Conservation (phyloP, 2,888 invertebrate species). For the Agrilus biguttatus region DNA sequence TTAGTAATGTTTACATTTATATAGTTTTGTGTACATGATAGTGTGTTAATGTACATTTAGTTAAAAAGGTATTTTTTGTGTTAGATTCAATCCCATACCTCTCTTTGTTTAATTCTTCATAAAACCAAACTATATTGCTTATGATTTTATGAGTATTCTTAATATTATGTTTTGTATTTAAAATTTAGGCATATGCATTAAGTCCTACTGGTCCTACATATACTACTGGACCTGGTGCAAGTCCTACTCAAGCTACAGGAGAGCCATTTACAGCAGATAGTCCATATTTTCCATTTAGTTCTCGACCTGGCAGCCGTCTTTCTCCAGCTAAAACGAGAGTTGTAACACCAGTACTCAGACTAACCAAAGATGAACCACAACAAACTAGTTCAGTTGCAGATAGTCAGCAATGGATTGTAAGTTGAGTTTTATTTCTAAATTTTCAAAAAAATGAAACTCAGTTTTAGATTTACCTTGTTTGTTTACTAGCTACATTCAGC, state of each 20-base stretch:
- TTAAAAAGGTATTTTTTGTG: too few species aligned
- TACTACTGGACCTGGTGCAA: constrained; percentile 28
- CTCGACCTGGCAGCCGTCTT: constrained; percentile 32
- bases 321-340: constrained; percentile 43
- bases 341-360: constrained; percentile 22
- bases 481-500: neutral
- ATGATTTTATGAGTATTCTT: constrained; percentile 2
- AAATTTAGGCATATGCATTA: constrained; percentile 28
- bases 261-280: constrained; percentile 45
- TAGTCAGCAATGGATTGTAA: constrained; percentile 31
- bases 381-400: constrained; percentile 24
- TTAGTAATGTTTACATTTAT: too few species aligned
- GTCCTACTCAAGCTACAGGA: constrained; percentile 35
- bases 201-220: constrained; percentile 32
- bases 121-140: constrained; percentile 13
- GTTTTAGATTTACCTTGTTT: too few species aligned
- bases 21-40: too few species aligned
- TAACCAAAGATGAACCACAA: constrained; percentile 24
- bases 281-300: constrained; percentile 51
- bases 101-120: constrained; percentile 16
- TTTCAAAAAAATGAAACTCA: too few species aligned
- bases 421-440: constrained; percentile 9
- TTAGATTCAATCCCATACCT: too few species aligned
- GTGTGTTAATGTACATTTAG: too few species aligned
- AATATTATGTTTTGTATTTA: neutral